A percentile compares a stretch with the other conserved stretches of the same genome.
phyloP scores from a whole-genome alignment of 2,797 vertebrate species.

The Chaetophractus vellerosus region DNA sequence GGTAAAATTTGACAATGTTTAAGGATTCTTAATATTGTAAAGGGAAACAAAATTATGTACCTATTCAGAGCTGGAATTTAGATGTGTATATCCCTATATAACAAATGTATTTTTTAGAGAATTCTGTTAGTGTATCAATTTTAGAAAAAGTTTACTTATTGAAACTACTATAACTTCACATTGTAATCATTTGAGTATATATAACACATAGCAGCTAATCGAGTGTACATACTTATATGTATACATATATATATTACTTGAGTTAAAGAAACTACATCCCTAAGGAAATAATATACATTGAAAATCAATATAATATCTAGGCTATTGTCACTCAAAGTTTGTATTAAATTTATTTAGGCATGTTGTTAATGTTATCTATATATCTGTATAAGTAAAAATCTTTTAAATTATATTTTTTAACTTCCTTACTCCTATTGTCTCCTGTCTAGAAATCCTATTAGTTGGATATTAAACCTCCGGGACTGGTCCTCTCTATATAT shows the following conservation, averaged over 20 bases:
- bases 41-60: not conserved
- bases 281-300: not conserved
- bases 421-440: not conserved
- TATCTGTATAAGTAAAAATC: not conserved
- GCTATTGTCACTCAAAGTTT: not conserved
- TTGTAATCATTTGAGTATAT: slow-evolving; percentile 21
- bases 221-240: not conserved
- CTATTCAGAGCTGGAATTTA: not conserved
- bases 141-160: slow-evolving; percentile 41
- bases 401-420: slow-evolving; percentile 53
- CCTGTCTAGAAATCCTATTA: not conserved
- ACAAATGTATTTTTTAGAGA: slow-evolving; percentile 14
- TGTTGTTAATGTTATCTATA: slow-evolving; percentile 11
- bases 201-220: not conserved
- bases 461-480: not conserved
- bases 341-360: not conserved
- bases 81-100: not conserved
- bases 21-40: not conserved
- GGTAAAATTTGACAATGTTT: not conserved
- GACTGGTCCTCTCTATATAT: too few species aligned
- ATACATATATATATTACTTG: slow-evolving; percentile 28
- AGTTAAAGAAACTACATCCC: not conserved
- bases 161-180: slow-evolving; percentile 27
- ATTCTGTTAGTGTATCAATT: not conserved
- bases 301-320: not conserved